These are phyloP conservation scores for Drosophila equinoxialis DNA, from an alignment of 1,140 invertebrate species.

Conservation along the genomic window DNA sequence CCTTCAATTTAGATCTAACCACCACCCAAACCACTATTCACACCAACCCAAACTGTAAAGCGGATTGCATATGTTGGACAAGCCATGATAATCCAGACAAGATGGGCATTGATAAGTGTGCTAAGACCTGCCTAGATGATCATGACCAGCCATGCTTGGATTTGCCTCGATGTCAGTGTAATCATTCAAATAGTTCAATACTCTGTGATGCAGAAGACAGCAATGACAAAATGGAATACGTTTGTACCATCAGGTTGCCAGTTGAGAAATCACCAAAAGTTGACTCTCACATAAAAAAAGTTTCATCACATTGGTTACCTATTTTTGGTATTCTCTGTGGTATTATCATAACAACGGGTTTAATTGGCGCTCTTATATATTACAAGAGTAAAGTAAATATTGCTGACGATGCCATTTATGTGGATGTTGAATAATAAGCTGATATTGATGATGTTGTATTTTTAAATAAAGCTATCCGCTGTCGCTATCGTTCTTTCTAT, in stretches of 20 bases:
- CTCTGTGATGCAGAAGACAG: slow-evolving; percentile 18
- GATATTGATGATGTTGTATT: neutral
- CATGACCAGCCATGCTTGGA: slow-evolving; percentile 47
- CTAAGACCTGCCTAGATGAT: slow-evolving; percentile 40
- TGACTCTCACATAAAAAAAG: neutral
- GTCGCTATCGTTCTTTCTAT: no score
- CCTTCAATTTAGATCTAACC: no score
- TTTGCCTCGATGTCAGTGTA: slow-evolving; percentile 27
- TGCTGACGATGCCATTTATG: neutral
- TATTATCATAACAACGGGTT: neutral
- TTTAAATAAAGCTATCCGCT: no score
- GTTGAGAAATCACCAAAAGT: neutral
- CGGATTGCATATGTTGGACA: slow-evolving; percentile 49
- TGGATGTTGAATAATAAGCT: neutral
- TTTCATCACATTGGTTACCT: neutral
- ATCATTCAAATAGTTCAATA: slow-evolving; percentile 9
- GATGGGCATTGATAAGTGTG: slow-evolving; percentile 32
- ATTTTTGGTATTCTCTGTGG: neutral
- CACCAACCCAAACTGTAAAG: no score
- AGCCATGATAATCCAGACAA: slow-evolving; percentile 7
- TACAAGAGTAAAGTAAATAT: neutral
- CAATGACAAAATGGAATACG: slow-evolving; percentile 6
- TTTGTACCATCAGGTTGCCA: neutral
- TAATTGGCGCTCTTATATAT: neutral
- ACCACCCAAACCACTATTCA: no score